Conservation (phyloP, 2,797 vertebrate species). For the Cossypha caffra region DNA sequence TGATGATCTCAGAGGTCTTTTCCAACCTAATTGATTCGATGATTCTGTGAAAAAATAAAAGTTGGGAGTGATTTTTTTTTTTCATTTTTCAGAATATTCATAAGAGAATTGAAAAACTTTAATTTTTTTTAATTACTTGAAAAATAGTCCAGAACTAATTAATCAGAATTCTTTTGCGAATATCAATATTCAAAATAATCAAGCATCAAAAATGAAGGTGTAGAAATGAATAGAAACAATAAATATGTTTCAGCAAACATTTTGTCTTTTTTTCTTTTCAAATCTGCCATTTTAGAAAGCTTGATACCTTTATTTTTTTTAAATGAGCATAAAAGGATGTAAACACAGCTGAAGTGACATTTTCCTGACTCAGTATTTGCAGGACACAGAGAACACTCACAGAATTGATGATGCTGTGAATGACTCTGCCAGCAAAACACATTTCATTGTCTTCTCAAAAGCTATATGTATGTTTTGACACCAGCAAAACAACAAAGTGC, state of each 20-base stretch:
- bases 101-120: background rate
- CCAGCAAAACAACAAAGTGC: background rate
- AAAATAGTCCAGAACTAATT: background rate
- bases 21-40: background rate
- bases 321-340: background rate
- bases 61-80: background rate
- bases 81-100: background rate
- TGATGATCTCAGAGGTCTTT: background rate
- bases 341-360: slow-evolving; percentile 21
- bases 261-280: background rate
- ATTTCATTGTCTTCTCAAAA: slow-evolving; percentile 21
- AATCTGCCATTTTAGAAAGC: background rate
- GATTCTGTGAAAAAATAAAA: background rate
- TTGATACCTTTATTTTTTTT: background rate
- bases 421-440: background rate
- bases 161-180: background rate
- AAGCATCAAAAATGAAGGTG: background rate
- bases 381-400: background rate
- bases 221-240: background rate
- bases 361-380: slow-evolving; percentile 37
- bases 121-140: background rate
- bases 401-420: background rate
- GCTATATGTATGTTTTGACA: background rate
- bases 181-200: background rate
- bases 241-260: background rate